Conservation (phyloP, 2,888 invertebrate genomes). For the Drosophila barbarae region DNA sequence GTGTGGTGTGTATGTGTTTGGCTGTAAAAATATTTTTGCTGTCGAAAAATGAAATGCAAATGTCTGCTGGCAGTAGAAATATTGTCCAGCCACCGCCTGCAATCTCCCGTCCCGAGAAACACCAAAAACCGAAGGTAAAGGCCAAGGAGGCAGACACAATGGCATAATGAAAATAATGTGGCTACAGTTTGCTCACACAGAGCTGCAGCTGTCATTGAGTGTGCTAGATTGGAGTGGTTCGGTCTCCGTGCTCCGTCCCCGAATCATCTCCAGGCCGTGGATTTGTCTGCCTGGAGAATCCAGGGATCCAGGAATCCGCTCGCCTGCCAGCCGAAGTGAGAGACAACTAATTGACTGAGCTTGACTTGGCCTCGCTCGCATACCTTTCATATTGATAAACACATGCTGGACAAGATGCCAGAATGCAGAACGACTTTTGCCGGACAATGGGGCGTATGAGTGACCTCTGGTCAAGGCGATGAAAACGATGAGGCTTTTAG, state of each 20-base stretch:
- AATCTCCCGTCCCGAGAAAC: not conserved
- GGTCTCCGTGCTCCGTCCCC: slow-evolving; percentile 5
- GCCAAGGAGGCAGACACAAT: slow-evolving; percentile 51
- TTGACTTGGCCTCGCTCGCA: slow-evolving; percentile 33
- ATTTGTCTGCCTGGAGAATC: slow-evolving; percentile 52
- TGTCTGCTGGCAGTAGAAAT: slow-evolving; percentile 57
- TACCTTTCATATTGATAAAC: slow-evolving; percentile 58
- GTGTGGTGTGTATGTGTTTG: slow-evolving; percentile 15
- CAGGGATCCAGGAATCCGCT: slow-evolving; percentile 19
- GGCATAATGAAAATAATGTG: slow-evolving; percentile 69
- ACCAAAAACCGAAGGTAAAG: slow-evolving; percentile 41
- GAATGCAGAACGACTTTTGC: slow-evolving; percentile 5
- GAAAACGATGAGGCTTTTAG: slow-evolving; percentile 15
- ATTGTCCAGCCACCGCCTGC: slow-evolving; percentile 50
- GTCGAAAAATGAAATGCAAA: slow-evolving; percentile 73
- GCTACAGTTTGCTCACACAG: slow-evolving; percentile 52
- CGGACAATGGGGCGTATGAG: slow-evolving; percentile 27
- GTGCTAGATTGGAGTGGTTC: slow-evolving; percentile 47
- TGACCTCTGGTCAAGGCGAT: slow-evolving; percentile 13
- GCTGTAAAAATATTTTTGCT: slow-evolving; percentile 60
- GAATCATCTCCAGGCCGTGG: slow-evolving; percentile 38
- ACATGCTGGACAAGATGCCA: slow-evolving; percentile 51
- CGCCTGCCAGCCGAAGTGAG: slow-evolving; percentile 33
- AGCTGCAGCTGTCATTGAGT: slow-evolving; percentile 69
- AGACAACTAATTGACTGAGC: slow-evolving; percentile 49